These are phyloP conservation scores for Burhinus oedicnemus DNA, from an alignment of 2,113 vertebrate genomes.

Conservation along the genomic window DNA sequence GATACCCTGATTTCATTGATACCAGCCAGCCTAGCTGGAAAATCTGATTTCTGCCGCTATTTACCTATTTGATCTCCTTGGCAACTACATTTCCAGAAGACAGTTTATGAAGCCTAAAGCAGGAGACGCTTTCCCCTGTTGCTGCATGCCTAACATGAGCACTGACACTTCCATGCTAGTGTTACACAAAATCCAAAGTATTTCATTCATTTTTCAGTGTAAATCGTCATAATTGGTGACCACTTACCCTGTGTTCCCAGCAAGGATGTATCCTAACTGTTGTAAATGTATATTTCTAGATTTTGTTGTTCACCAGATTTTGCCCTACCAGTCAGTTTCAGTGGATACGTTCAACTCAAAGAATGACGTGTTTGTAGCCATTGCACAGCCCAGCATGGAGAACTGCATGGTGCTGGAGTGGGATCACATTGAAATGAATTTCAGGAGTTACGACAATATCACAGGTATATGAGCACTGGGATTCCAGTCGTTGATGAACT, in stretches of 20 bases:
- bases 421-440: constrained; percentile 99
- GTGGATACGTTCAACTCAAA: constrained; percentile 95
- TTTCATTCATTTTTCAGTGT: neutral
- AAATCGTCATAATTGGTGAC: neutral
- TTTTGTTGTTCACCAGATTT: constrained; percentile 92
- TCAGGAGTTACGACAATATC: constrained; percentile 97
- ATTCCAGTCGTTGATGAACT: neutral
- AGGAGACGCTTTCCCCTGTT: neutral
- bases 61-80: neutral
- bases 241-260: neutral
- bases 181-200: neutral
- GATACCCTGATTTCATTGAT: neutral
- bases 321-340: constrained; percentile 91
- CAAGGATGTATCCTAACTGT: neutral
- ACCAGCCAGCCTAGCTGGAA: neutral
- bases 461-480: constrained; percentile 80
- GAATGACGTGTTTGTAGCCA: constrained; percentile 94
- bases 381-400: constrained; percentile 93
- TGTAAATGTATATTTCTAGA: constrained; percentile 77
- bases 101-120: neutral
- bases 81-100: neutral
- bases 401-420: constrained; percentile 97
- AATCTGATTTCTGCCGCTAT: neutral
- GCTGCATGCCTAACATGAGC: neutral
- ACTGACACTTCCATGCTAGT: neutral